Conservation (phyloP, 2,113 vertebrate genomes). For the Procavia capensis region DNA sequence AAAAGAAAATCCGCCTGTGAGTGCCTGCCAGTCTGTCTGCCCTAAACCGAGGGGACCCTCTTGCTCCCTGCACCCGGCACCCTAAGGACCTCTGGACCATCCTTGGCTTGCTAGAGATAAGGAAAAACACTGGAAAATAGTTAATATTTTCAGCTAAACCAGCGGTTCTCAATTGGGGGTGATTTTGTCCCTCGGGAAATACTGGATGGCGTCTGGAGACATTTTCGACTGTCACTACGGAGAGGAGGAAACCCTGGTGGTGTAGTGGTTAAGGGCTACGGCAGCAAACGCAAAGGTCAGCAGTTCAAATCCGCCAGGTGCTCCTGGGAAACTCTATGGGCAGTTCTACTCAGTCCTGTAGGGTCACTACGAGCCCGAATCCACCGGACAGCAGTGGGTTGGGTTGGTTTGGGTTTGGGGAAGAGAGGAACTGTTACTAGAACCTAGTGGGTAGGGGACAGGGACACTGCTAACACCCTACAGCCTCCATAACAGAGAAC, state of each 20-base stretch:
- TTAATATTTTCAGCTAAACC: neutral
- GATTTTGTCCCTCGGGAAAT: neutral
- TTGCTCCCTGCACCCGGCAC: neutral
- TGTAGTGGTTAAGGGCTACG: too few species aligned
- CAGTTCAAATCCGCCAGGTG: too few species aligned
- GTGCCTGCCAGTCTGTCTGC: fast-evolving
- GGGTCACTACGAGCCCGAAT: too few species aligned
- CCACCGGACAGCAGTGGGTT: too few species aligned
- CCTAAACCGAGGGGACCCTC: neutral
- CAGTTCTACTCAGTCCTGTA: too few species aligned
- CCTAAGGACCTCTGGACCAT: neutral
- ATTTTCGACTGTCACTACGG: neutral
- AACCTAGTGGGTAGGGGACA: neutral
- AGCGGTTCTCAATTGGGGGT: neutral
- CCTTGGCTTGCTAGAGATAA: neutral
- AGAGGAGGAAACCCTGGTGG: too few species aligned
- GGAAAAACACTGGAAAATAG: neutral
- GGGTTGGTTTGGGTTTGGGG: too few species aligned
- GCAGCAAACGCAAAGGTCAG: too few species aligned
- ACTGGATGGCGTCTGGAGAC: fast-evolving
- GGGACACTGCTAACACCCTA: neutral
- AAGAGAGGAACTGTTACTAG: neutral
- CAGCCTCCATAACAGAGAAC: too few species aligned
- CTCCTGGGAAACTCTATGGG: too few species aligned
- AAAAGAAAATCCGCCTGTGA: neutral